Percentiles rank a stretch among this genome's conserved stretches.
Evolutionary conservation across 2,113 vertebrate genomes (phyloP).

Genomic region (Pithys albifrons): DNA sequence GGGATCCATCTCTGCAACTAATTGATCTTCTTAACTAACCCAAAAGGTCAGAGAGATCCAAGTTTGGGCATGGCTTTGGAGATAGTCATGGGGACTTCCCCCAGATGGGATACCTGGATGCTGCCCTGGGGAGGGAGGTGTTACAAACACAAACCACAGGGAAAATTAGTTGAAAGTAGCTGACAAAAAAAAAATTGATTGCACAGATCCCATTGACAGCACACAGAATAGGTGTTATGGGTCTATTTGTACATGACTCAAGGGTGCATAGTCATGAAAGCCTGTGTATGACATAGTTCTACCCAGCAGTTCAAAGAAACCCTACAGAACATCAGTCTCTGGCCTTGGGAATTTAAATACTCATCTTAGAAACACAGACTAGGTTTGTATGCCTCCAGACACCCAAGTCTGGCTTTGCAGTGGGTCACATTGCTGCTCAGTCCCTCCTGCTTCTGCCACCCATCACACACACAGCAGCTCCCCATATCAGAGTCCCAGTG

Average conservation of each 20-base stretch:
- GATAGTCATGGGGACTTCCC: not conserved
- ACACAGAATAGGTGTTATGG: not conserved
- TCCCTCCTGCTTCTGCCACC: not conserved
- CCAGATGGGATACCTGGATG: not conserved
- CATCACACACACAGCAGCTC: not conserved
- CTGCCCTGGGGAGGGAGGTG: not conserved
- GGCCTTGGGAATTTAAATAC: not conserved
- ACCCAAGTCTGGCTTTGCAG: not conserved
- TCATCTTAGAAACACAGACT: not conserved
- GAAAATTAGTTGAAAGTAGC: not conserved
- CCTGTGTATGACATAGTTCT: not conserved
- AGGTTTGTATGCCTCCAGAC: not conserved
- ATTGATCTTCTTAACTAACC: not conserved
- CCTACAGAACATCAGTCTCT: not conserved
- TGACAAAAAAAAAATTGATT: not conserved
- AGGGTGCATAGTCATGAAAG: not conserved
- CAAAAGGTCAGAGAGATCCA: not conserved
- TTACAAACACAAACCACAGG: not conserved
- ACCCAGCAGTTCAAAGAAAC: not conserved
- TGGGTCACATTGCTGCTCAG: not conserved
- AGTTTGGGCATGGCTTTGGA: not conserved
- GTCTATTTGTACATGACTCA: not conserved
- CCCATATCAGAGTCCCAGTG: accelerated
- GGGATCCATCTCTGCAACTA: not conserved
- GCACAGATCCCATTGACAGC: not conserved